Percentiles rank a stretch among this genome's conserved stretches.
Evolutionary conservation across 2,888 invertebrate genomes (phyloP).

Genomic region (Eristalis pertinax): DNA sequence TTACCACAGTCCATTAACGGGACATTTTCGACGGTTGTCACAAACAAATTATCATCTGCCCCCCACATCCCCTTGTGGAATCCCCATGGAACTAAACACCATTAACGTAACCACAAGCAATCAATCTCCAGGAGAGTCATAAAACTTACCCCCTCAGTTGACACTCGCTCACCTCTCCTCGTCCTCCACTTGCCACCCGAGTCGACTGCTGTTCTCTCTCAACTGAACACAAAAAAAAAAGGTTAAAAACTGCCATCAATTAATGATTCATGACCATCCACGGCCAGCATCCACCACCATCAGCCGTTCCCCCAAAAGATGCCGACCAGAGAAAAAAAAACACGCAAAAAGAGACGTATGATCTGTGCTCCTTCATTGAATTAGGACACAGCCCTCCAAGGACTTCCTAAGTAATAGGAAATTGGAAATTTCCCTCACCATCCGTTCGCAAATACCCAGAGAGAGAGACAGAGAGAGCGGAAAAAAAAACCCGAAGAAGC

Average conservation of each 20-base stretch:
- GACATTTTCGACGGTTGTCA: conserved; percentile 31
- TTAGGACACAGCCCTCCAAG: conserved; percentile 39
- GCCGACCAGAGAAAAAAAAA: background rate
- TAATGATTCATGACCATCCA: conserved; percentile 70
- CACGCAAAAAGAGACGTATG: conserved; percentile 45
- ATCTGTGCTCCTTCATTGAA: conserved; percentile 45
- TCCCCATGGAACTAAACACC: conserved; percentile 22
- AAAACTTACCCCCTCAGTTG: conserved; percentile 35
- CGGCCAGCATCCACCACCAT: background rate
- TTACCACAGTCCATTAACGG: conserved; percentile 49
- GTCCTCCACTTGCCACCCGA: background rate
- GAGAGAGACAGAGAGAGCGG: background rate
- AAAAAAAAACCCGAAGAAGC: conserved; percentile 2
- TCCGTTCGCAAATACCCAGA: background rate
- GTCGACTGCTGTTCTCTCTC: background rate
- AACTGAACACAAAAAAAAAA: conserved; percentile 23
- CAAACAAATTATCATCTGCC: conserved; percentile 55
- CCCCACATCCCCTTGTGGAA: too few species aligned
- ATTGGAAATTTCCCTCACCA: conserved; percentile 46
- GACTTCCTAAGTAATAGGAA: conserved; percentile 51
- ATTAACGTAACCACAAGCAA: conserved; percentile 59
- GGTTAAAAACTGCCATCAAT: conserved; percentile 64
- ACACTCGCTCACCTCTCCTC: background rate
- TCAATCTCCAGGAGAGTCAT: conserved; percentile 61
- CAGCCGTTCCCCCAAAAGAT: background rate